These are phyloP conservation scores for Melanophora roralis DNA, from an alignment of 2,888 invertebrate genomes.

Conservation along the genomic window DNA sequence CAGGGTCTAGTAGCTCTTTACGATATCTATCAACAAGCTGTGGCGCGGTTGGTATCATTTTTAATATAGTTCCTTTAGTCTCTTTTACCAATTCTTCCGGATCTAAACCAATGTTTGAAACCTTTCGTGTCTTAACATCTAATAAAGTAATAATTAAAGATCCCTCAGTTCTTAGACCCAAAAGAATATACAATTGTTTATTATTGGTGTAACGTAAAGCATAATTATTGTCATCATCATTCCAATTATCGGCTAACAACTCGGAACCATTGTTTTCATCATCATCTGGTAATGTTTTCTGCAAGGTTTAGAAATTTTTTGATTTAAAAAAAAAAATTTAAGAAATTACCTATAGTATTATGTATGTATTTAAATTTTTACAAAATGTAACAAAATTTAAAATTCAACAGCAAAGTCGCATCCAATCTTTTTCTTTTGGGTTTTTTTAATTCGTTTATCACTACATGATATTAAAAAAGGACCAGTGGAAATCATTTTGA, in stretches of 20 bases:
- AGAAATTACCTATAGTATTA: too few species aligned
- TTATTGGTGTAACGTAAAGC: slow-evolving; percentile 85
- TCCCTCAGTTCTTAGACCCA: slow-evolving; percentile 81
- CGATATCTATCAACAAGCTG: slow-evolving; percentile 81
- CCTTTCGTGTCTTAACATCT: slow-evolving; percentile 77
- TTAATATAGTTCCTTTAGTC: slow-evolving; percentile 80
- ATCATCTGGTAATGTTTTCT: slow-evolving; percentile 81
- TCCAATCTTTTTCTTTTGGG: too few species aligned
- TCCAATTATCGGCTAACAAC: slow-evolving; percentile 87
- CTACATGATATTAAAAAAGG: too few species aligned
- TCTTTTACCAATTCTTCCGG: slow-evolving; percentile 80
- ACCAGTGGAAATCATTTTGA: too few species aligned
- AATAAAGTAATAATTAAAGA: slow-evolving; percentile 83
- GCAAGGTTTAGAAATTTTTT: neutral
- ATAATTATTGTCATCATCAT: slow-evolving; percentile 81
- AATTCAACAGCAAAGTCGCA: too few species aligned
- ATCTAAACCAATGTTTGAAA: slow-evolving; percentile 81
- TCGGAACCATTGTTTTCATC: slow-evolving; percentile 84
- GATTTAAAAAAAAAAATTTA: too few species aligned
- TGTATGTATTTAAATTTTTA: too few species aligned
- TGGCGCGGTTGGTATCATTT: slow-evolving; percentile 82
- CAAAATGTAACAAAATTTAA: too few species aligned
- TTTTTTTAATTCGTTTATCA: too few species aligned
- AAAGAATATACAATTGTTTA: slow-evolving; percentile 82
- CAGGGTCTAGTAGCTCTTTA: slow-evolving; percentile 83